These are phyloP conservation scores for Gulo gulo DNA, from an alignment of 2,113 vertebrate species.

Conservation along the genomic window DNA sequence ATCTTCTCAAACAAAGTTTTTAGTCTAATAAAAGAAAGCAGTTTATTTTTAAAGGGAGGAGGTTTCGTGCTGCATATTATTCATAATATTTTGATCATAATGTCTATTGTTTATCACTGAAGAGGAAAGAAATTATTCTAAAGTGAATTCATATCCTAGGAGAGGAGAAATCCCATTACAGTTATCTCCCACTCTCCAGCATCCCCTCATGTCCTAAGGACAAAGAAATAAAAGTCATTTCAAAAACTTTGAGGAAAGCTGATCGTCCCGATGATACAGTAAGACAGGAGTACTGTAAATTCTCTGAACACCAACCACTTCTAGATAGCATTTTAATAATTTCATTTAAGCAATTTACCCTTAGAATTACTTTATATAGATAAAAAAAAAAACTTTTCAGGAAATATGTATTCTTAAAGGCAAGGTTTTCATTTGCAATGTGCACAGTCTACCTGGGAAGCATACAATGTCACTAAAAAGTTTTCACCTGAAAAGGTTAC, in stretches of 20 bases:
- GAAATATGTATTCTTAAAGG: background rate
- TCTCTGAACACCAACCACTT: background rate
- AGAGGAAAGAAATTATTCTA: constrained; percentile 23
- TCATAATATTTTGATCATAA: constrained; percentile 52
- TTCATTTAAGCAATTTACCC: background rate
- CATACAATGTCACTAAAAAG: background rate
- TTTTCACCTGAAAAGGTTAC: background rate
- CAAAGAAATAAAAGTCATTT: constrained; percentile 50
- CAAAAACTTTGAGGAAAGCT: constrained; percentile 5
- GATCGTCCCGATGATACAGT: background rate
- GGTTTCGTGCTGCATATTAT: background rate
- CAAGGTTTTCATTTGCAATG: background rate
- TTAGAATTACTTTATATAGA: background rate
- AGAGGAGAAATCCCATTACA: constrained; percentile 3
- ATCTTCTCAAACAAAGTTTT: background rate
- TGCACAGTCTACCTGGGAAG: background rate
- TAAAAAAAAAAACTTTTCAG: background rate
- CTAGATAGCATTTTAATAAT: background rate
- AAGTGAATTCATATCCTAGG: constrained; percentile 26
- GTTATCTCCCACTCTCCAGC: background rate
- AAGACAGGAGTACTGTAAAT: background rate
- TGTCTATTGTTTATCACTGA: background rate
- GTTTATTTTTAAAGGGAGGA: background rate
- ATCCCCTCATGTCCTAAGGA: background rate
- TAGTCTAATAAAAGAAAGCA: background rate